phyloP scores from a whole-genome alignment of 2,113 vertebrate species.

The Grammomys dolichurus region DNA sequence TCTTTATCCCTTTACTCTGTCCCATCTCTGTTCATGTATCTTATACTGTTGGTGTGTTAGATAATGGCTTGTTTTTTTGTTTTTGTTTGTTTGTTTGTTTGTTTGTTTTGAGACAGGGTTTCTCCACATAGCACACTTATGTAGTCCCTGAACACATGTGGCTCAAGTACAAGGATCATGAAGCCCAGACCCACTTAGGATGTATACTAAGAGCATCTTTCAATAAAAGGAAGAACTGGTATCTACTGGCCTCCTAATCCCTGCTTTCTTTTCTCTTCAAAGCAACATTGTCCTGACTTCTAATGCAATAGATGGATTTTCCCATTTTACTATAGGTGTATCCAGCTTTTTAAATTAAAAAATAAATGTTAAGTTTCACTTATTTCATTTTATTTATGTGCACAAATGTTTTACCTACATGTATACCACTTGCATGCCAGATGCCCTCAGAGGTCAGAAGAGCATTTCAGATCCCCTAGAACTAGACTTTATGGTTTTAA shows the following conservation, averaged over 20 bases:
- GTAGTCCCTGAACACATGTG: neutral
- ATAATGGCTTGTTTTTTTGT: neutral
- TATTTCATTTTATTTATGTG: neutral
- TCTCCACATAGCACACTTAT: neutral
- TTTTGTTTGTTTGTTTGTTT: neutral
- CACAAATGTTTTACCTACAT: neutral
- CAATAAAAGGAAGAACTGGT: neutral
- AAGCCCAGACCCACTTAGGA: neutral
- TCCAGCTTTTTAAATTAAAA: neutral
- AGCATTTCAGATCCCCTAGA: neutral
- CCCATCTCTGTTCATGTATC: neutral
- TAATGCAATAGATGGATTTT: neutral
- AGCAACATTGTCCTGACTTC: neutral
- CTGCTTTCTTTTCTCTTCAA: neutral
- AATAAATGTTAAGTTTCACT: neutral
- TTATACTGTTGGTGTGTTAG: neutral
- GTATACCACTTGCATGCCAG: neutral
- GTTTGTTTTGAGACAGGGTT: neutral
- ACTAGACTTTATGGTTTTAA: neutral
- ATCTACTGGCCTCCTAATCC: neutral
- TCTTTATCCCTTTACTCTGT: conserved; percentile 7
- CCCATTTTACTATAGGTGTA: neutral
- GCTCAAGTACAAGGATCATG: neutral
- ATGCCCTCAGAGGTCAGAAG: neutral
- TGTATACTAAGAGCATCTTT: neutral